A percentile compares a stretch with the other conserved stretches of the same genome.
phyloP scores from a whole-genome alignment of 2,113 vertebrate species.

The Python bivittatus region DNA sequence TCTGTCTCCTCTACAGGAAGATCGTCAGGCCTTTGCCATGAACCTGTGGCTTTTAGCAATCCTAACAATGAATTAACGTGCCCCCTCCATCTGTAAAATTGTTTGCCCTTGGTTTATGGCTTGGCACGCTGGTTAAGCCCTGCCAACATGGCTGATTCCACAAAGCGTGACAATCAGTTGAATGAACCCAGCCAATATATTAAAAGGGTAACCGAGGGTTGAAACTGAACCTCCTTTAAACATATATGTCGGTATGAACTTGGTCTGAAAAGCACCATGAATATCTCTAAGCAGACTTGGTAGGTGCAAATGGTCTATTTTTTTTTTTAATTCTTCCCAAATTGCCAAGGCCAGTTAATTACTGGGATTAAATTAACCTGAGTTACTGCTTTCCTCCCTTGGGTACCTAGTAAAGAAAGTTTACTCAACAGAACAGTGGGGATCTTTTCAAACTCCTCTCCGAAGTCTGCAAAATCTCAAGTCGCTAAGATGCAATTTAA shows the following conservation, averaged over 20 bases:
- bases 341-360: constrained; percentile 34
- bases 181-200: not conserved
- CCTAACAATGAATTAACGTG: too few relatives aligned
- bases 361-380: constrained; percentile 45
- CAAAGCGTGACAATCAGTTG: not conserved
- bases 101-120: too few relatives aligned
- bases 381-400: constrained; percentile 35
- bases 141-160: too few relatives aligned
- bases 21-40: not conserved
- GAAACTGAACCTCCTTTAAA: rapidly evolving
- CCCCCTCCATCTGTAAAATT: too few relatives aligned
- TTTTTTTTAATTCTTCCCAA: constrained; percentile 10
- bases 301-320: not conserved
- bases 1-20: not conserved
- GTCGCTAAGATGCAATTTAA: constrained; percentile 58
- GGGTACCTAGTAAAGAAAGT: constrained; percentile 47
- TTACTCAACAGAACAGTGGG: constrained; percentile 42
- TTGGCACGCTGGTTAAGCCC: too few relatives aligned
- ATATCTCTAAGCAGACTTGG: not conserved
- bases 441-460: constrained; percentile 33
- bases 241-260: not conserved
- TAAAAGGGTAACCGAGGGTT: not conserved
- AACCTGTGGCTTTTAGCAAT: not conserved
- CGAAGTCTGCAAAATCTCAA: constrained; percentile 55
- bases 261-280: not conserved